Evolutionary conservation across 1,140 invertebrate species (phyloP), one percentile per base, ranked within the genome.

Genomic region (Aphelinus atriplicis): DNA sequence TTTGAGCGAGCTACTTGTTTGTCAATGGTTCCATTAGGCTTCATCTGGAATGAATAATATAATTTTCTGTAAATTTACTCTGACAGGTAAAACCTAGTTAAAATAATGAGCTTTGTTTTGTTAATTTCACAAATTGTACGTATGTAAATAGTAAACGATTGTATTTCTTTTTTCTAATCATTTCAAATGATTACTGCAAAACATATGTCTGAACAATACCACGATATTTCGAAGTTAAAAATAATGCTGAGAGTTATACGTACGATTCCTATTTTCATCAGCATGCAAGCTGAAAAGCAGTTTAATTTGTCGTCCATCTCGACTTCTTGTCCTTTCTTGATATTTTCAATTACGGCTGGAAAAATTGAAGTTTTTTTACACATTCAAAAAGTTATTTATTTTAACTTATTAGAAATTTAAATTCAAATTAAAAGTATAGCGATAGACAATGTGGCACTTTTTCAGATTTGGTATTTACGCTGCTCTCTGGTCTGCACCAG

Each of bases 221-320:
- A 1, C n/a, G 60, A 61, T 42, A 5, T 5, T 6, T n/a, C n/a
- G 26, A 45, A 5, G 4, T 5, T 61, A 42, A 61, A 50, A 53
- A 26, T 70, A 3, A 53, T 1, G 7, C 45, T 5, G 2, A 3
- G 51, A 26, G 9, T 56, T 57, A n/a, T 7, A 80, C 78, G 78
- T 79, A 83, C 82, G 7, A 82, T 75, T 76, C 74, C 77, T 58
- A 81, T 78, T 72, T 79, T 80, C 53, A 81, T 83, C 56, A 82
- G 48, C 65, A 81, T 61, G 66, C 82, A 83, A 53, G 78, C 71
- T 1, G 70, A 63, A 70, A 80, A 82, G 73, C 82, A 83, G 56
- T 75, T 78, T 1, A 83, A 48, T 75, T 82, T 80, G 1, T 78
- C 76, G 53, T 82, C 79, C 53, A 70, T 56, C 2, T 78, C 66